Conservation (phyloP, 1,140 invertebrate species). For the Drosophila kikkawai region DNA sequence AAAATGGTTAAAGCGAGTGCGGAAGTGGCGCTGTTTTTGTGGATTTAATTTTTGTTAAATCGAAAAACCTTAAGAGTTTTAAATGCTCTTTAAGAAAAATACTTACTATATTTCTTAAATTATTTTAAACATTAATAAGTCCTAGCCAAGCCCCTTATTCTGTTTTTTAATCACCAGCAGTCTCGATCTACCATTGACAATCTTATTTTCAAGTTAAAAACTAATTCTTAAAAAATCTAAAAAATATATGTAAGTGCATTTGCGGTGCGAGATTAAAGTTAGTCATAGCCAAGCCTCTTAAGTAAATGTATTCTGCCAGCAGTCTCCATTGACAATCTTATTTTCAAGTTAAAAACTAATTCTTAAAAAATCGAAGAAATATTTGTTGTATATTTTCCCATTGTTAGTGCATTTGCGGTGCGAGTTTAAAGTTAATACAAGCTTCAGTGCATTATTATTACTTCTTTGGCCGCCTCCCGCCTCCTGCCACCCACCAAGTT, state of each 20-base stretch:
- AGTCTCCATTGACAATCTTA: no score
- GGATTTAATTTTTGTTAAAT: constrained; percentile 10
- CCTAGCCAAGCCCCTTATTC: no score
- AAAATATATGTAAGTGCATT: constrained; percentile 1
- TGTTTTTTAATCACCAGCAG: not conserved
- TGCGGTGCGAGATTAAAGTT: not conserved
- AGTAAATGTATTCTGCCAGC: not conserved
- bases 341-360: no score
- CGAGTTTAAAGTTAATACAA: not conserved
- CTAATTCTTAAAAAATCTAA: no score
- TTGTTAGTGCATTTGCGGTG: constrained; percentile 3
- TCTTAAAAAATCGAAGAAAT: no score
- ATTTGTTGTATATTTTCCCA: no score
- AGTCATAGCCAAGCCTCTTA: not conserved
- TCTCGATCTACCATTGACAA: not conserved
- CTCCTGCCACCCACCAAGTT: not conserved
- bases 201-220: no score
- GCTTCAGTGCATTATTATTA: constrained; percentile 42
- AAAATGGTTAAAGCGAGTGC: constrained; percentile 34
- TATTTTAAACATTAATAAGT: no score
- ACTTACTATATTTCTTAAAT: no score
- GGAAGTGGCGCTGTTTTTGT: constrained; percentile 43
- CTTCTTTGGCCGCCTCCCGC: not conserved
- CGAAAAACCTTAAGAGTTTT: not conserved
- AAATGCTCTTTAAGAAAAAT: not conserved